Conservation (phyloP, 2,113 vertebrate genomes). For the Danio rerio region DNA sequence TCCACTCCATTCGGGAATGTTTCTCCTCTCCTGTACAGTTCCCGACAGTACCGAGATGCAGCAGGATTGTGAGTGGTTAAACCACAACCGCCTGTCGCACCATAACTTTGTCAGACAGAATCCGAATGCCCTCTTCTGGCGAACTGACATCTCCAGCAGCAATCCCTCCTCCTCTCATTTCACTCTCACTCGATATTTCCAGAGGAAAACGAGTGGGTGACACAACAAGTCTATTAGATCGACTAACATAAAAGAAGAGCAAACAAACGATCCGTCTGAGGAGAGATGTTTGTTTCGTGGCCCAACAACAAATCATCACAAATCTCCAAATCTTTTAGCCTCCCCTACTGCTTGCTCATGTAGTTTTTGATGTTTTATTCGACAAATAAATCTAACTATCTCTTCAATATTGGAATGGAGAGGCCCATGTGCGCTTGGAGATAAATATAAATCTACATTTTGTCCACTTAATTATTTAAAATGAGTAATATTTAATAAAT, state of each 20-base stretch:
- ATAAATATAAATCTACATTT: not conserved
- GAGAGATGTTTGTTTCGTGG: not conserved
- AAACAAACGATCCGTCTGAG: not conserved
- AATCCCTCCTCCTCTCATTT: constrained; percentile 18
- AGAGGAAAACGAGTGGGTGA: constrained; percentile 7
- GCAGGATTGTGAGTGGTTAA: constrained; percentile 55
- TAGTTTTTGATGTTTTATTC: not conserved
- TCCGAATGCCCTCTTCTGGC: constrained; percentile 82
- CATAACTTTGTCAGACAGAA: constrained; percentile 77
- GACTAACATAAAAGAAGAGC: not conserved
- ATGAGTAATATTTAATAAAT: too few relatives aligned
- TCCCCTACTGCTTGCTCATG: not conserved
- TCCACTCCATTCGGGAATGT: constrained; percentile 31
- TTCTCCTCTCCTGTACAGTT: constrained; percentile 50
- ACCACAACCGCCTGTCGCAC: constrained; percentile 67
- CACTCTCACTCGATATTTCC: constrained; percentile 18
- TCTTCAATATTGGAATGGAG: not conserved
- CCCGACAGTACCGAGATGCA: constrained; percentile 61
- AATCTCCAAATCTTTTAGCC: not conserved
- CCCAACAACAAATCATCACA: not conserved
- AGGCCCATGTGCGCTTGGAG: not conserved
- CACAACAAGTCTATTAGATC: constrained; percentile 13
- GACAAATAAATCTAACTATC: not conserved
- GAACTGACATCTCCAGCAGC: constrained; percentile 60
- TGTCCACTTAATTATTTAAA: too few relatives aligned